Evolutionary conservation across 2,113 vertebrate species (phyloP), one percentile per base, ranked within the genome.

Genomic region (Phrynocephalus versicolor): DNA sequence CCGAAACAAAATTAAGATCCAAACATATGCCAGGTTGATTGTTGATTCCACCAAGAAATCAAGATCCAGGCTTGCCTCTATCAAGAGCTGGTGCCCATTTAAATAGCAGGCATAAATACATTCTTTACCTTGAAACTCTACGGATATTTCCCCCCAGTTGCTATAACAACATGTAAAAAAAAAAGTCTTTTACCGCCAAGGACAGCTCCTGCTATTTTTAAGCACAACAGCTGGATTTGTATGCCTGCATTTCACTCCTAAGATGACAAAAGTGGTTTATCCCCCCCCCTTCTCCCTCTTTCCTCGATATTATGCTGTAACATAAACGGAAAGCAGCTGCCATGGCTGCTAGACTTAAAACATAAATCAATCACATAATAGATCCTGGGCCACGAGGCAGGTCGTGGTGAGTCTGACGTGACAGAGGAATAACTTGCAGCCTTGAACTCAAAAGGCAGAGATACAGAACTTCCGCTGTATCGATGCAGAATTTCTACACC

Each of bases 201-300:
- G 93, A 95, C 93, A 95, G 96, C 93, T 95, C 93, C 86, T 95
- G 93, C 93, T 97, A 97, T 96, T 97, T 97, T 96, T 96, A 96
- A 93, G 94, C 83, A 41, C 75, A 96, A 96, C 97, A 97, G 94
- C 96, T 97, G 96, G 94, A 96, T 96, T 91, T 95, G 91, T 93
- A 94, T 91, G 90, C 88, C 91, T 95, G 95, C 95, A 94, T 94
- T 95, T 93, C 89, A 91, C 89, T 93, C 85, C 84, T 10, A 93
- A 94, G 60, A 88, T 37, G 88, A 67, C 82, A 91, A 93, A 90
- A 76, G 86, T 86, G 33, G 93, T 94, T 90, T 93, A 88, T 89
- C 85, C 90, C 87, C 33, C 94, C 27, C 45, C 58, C 58, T 16
- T 15, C 45, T 3, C 58, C 58, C 19, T 16, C 60, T 23, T 83